Conservation (phyloP, 92 coral and sea anemone genomes). For the Phenganax stokvisi region DNA sequence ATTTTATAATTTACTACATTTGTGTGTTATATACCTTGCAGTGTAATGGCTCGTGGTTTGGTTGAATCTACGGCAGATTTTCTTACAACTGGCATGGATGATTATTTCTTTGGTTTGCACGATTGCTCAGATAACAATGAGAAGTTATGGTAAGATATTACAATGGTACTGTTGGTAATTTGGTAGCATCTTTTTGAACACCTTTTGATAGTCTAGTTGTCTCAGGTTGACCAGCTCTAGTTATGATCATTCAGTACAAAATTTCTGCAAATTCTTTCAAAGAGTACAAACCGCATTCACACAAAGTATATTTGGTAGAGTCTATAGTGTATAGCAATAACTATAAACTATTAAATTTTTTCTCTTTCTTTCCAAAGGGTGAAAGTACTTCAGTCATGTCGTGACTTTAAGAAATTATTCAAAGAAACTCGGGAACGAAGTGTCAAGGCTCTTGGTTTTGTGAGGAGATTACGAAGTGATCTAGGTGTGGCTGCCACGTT, state of each 20-base stretch:
- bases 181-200: not conserved
- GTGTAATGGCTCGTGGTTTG: slow-evolving; percentile 94
- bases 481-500: slow-evolving; percentile 90
- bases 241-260: not conserved
- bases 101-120: slow-evolving; percentile 86
- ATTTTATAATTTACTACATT: too few relatives aligned
- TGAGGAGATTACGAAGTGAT: slow-evolving; percentile 72
- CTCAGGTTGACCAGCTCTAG: not conserved
- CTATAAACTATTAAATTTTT: too few relatives aligned
- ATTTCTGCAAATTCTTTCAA: not conserved
- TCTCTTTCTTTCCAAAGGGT: slow-evolving; percentile 48
- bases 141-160: slow-evolving; percentile 51
- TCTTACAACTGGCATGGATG: slow-evolving; percentile 73
- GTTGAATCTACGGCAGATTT: slow-evolving; percentile 88
- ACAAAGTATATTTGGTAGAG: too few relatives aligned
- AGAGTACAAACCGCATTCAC: too few relatives aligned
- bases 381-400: slow-evolving; percentile 81
- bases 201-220: not conserved
- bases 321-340: not conserved
- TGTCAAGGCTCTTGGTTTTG: slow-evolving; percentile 85
- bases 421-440: slow-evolving; percentile 93
- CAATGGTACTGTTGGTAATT: not conserved
- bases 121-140: slow-evolving; percentile 63
- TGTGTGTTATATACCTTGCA: slow-evolving; percentile 28
- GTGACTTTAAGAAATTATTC: slow-evolving; percentile 75